Percentiles rank a stretch among this genome's conserved stretches.
These are phyloP conservation scores for Phyllopteryx taeniolatus DNA, from an alignment of 2,113 vertebrate genomes.

Conservation along the genomic window DNA sequence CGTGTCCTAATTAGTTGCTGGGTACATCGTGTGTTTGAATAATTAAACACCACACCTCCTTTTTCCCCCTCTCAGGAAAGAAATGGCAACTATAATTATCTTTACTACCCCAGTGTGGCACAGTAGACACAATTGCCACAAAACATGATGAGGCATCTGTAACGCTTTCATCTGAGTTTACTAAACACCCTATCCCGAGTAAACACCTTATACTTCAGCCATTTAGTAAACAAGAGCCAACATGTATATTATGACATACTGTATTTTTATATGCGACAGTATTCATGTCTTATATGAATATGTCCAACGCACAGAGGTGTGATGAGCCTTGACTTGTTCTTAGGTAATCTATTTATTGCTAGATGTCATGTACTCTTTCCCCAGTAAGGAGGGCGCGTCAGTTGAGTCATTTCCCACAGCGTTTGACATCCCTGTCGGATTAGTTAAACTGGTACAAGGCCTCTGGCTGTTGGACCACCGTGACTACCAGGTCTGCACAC, in stretches of 20 bases:
- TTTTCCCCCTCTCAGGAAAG: no score
- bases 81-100: no score
- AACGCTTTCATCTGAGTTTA: no score
- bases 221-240: neutral
- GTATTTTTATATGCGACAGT: neutral
- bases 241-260: neutral
- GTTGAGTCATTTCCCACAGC: conserved; percentile 86
- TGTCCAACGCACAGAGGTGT: neutral
- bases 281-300: neutral
- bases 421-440: conserved; percentile 86
- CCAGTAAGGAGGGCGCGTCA: conserved; percentile 79
- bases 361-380: conserved; percentile 88
- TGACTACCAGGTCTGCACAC: conserved; percentile 81
- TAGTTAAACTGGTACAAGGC: conserved; percentile 89
- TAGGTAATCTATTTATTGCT: conserved; percentile 93
- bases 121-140: no score
- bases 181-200: neutral
- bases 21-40: no score
- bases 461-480: conserved; percentile 94
- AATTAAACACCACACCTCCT: no score
- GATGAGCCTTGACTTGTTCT: conserved; percentile 75
- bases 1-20: no score
- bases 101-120: no score
- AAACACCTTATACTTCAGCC: neutral
- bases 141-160: no score